Evolutionary conservation across 2,888 invertebrate species (phyloP).

Genomic region (Caenorhabditis sulstoni): DNA sequence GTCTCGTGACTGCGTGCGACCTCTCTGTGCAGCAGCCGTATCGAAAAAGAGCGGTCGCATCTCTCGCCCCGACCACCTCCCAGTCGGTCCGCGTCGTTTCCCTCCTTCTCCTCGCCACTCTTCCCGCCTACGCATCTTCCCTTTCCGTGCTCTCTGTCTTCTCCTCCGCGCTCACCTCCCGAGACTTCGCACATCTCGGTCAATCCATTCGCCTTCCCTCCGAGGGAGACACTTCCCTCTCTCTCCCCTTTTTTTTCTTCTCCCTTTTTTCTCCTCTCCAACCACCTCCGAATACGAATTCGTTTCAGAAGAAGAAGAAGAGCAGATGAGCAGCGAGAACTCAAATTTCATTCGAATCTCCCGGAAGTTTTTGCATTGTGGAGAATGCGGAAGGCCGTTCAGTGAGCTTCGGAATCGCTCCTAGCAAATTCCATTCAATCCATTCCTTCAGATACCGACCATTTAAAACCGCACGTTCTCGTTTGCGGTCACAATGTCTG

Average conservation of each 20-base stretch:
- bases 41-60: background rate
- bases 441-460: conserved; percentile 11
- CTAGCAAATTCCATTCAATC: background rate
- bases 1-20: background rate
- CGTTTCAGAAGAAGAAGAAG: background rate
- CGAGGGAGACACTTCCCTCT: background rate
- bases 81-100: conserved; percentile 3
- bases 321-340: conserved; percentile 1
- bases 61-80: conserved; percentile 1
- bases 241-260: background rate
- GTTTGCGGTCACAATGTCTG: conserved; percentile 17
- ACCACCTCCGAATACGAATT: background rate
- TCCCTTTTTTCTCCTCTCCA: background rate
- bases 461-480: conserved; percentile 3
- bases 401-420: background rate
- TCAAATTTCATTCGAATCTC: conserved; percentile 18
- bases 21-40: no score
- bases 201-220: conserved; percentile 8
- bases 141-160: conserved; percentile 9
- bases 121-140: conserved; percentile 9
- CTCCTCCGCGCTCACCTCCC: background rate
- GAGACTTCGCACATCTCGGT: conserved; percentile 15
- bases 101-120: background rate
- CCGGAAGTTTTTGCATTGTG: conserved; percentile 15
- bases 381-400: conserved; percentile 17